Evolutionary conservation across 2,888 invertebrate species (phyloP).

Genomic region (Hemistola chrysoprasaria): DNA sequence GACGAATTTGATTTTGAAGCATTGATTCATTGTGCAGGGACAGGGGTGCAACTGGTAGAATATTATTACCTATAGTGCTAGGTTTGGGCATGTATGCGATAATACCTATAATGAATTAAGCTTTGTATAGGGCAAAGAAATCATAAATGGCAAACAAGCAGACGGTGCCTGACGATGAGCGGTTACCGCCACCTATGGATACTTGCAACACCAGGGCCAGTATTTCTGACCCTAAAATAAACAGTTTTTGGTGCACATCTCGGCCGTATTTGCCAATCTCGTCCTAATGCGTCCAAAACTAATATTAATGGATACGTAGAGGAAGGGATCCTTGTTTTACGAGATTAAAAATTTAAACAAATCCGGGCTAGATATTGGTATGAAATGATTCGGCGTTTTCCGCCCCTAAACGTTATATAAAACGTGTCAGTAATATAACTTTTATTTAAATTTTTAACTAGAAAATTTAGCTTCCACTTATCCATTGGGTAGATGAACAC

Average conservation of each 20-base stretch:
- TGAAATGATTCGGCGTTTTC: slow-evolving; percentile 59
- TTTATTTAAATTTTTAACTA: background rate
- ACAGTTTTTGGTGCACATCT: background rate
- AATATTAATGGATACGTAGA: slow-evolving; percentile 44
- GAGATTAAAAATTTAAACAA: slow-evolving; percentile 62
- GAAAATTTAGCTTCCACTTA: too few species aligned
- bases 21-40: slow-evolving; percentile 56
- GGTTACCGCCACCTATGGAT: too few species aligned
- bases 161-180: too few species aligned
- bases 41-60: slow-evolving; percentile 13
- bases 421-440: background rate
- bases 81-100: too few species aligned
- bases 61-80: background rate
- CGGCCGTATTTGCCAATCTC: too few species aligned
- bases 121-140: too few species aligned
- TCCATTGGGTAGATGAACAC: too few species aligned
- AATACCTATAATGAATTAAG: too few species aligned
- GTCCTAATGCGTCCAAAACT: slow-evolving; percentile 35
- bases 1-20: slow-evolving; percentile 74
- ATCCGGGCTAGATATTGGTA: slow-evolving; percentile 53
- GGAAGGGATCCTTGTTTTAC: slow-evolving; percentile 30
- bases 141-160: too few species aligned
- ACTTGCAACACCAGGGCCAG: too few species aligned
- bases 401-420: slow-evolving; percentile 30
- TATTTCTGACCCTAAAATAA: too few species aligned